A percentile compares a stretch with the other conserved stretches of the same genome.
Evolutionary conservation across 1,140 invertebrate genomes (phyloP).

Genomic region (Platyscapa corneri): DNA sequence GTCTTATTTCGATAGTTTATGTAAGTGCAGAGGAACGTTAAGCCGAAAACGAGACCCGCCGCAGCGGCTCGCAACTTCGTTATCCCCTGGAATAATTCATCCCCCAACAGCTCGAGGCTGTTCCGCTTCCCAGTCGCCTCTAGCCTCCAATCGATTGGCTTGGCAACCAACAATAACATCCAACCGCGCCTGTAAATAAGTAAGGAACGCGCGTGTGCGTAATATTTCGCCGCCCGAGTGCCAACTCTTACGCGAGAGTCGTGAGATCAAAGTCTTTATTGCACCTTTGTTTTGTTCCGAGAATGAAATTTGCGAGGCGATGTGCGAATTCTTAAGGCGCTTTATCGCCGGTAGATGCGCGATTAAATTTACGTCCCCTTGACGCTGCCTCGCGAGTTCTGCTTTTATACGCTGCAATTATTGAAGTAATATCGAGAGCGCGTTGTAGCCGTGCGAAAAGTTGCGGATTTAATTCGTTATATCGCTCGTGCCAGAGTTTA

Average conservation of each 20-base stretch:
- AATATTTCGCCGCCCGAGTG: background rate
- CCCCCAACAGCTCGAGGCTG: background rate
- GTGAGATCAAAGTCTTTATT: background rate
- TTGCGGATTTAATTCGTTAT: no score
- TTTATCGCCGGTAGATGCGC: no score
- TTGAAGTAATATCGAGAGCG: no score
- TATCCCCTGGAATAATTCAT: conserved; percentile 48
- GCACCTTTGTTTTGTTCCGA: background rate
- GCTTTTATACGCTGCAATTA: no score
- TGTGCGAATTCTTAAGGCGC: background rate
- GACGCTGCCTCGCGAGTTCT: no score
- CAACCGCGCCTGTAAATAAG: background rate
- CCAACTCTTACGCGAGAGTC: background rate
- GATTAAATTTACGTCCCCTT: no score
- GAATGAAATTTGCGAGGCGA: background rate
- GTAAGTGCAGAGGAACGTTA: background rate
- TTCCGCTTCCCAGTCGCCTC: conserved; percentile 35
- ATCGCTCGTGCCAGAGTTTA: no score
- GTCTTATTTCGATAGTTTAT: conserved; percentile 26
- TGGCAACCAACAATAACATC: conserved; percentile 28
- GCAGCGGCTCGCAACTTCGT: conserved; percentile 14
- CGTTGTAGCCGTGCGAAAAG: no score
- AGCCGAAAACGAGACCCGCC: no score
- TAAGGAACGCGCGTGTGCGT: background rate
- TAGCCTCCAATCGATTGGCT: background rate